Evolutionary conservation across 2,113 vertebrate species (phyloP), one percentile per base, ranked within the genome.

Genomic region (Oncorhynchus keta): DNA sequence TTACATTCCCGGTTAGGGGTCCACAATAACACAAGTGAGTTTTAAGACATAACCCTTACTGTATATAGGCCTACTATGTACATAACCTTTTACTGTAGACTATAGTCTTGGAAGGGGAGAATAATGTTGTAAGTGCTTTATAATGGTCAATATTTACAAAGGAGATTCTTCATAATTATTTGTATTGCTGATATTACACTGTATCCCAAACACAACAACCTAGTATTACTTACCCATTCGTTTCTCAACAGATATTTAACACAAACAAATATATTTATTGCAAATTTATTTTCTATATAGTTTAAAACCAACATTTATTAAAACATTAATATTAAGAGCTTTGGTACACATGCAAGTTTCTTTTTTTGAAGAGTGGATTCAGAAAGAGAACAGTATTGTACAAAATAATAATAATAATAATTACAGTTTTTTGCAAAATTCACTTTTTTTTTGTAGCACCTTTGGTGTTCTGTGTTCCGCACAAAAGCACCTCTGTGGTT

Each of bases 361-460:
- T 16, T 55, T 55, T 55, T 55, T 95, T 94, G 91, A 93, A 94
- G 26, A 94, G 92, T 89, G 93, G 94, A 95, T 93, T 95, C 89
- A 93, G 87, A 94, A 92, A 93, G 90, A 93, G 90, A 94, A 94
- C 94, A 95, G 92, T 93, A 93, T 91, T 95, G 94, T 97, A 97
- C 96, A 97, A 79, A 93, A 96, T 94, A 96, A 96, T 95, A 96
- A 94, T 94, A 96, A 96, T 95, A 95, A 96, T 97, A 93, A 96
- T 94, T 97, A 98, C 96, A 99, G 89, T 97, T 95, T 93, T 94
- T 94, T 35, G 32, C 90, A 92, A 95, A 93, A 96, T 94, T 93
- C 89, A 95, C 82, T 90, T 90, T 91, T 45, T 86, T 92, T 86
- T 91, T 92, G 75, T 95, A 97, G 96, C 94, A 95, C 94, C 95